Evolutionary conservation across 2,113 vertebrate species (phyloP), one percentile per base, ranked within the genome.

Genomic region (Colistium nudipinnis): DNA sequence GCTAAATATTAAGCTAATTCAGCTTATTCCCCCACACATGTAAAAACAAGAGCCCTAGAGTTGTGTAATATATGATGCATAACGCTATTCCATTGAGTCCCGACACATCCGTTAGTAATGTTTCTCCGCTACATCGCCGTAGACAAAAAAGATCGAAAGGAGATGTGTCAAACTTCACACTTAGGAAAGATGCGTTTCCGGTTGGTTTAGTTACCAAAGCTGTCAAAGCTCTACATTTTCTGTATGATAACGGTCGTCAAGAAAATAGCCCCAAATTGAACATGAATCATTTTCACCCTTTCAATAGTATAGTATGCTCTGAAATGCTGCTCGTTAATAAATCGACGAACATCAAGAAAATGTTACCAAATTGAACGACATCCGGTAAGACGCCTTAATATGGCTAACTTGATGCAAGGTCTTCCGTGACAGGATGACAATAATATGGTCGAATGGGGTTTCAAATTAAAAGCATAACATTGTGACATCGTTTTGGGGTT

Each of bases 141-240:
- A 19, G 9, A 51, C 16, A 49, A 44, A 35, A 9, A 24, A 5
- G 16, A 25, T 33, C 9, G 39, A 43, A 25, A 2, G 33, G 7
- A 24, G 25, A 2, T 48, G 2, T 20, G 60, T 57, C 30, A 65
- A 57, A 3, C 0, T 25, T 13, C 6, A 47, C n/a, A 35, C 45
- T 65, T 24, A 24, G 17, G 19, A 75, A 48, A n/a, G 0, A 0
- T 11, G 3, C 0, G n/a, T 19, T 76, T 83, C 81, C 81, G 53
- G 63, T 60, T 66, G 1, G 0, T 13, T n/a, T 25, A 8, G 5
- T 39, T 66, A 66, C 28, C 0, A 70, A 80, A 62, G 9, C 3
- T 0, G 6, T 11, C 22, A 27, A 35, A 57, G 7, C 1, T 2
- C 30, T 14, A 3, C 0, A 10, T 22, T 14, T 36, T 13, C 20